These are phyloP conservation scores for Gymnarchus niloticus DNA, from an alignment of 2,113 vertebrate genomes.

Conservation along the genomic window DNA sequence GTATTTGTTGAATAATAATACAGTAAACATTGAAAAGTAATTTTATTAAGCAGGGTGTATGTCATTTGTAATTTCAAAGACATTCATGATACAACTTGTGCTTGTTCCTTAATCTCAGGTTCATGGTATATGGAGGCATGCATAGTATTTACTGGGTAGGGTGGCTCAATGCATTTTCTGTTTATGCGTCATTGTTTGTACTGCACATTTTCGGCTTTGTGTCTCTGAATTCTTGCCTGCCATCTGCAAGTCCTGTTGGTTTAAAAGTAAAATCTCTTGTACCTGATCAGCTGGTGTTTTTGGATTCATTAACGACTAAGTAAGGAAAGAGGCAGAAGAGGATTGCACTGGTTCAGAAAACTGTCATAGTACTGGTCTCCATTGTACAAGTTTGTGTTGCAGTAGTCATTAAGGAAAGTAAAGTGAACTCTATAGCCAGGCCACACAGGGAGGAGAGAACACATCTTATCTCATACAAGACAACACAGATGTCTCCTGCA, in stretches of 20 bases:
- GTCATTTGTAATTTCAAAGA: too few relatives aligned
- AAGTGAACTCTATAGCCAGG: conserved; percentile 54
- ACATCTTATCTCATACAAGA: conserved; percentile 63
- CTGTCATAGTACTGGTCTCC: conserved; percentile 10
- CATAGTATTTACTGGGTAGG: background rate
- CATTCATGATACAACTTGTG: too few relatives aligned
- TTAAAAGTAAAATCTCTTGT: background rate
- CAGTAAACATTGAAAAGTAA: background rate
- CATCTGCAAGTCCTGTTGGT: background rate
- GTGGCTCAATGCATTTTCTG: background rate
- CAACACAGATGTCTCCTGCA: conserved; percentile 54
- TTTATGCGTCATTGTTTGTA: background rate
- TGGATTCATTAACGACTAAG: conserved; percentile 31
- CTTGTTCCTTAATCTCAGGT: too few relatives aligned
- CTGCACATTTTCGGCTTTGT: background rate
- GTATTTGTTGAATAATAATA: background rate
- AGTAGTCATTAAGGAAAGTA: conserved; percentile 62
- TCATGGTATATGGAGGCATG: background rate
- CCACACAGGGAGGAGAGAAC: conserved; percentile 50
- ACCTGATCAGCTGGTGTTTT: background rate
- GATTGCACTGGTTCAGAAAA: conserved; percentile 29
- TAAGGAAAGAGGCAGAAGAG: conserved; percentile 27
- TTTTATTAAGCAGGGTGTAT: background rate
- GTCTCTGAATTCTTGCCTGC: background rate
- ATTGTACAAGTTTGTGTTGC: conserved; percentile 60